A percentile compares a stretch with the other conserved stretches of the same genome.
phyloP scores from a whole-genome alignment of 2,888 invertebrate genomes.

The Nephrotoma appendiculata region DNA sequence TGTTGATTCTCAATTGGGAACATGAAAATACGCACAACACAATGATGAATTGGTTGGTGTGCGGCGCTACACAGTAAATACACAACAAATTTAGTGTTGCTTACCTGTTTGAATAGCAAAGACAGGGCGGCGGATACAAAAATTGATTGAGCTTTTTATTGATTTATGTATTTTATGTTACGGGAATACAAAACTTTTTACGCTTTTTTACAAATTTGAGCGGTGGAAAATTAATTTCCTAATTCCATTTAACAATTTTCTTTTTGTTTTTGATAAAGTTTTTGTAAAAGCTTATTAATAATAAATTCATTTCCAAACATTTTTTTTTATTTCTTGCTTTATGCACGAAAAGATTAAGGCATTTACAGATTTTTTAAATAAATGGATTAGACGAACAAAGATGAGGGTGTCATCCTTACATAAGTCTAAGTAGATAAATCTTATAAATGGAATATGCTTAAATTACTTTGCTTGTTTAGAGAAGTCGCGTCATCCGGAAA shows the following conservation, averaged over 20 bases:
- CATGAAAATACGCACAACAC: not conserved
- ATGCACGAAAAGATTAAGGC: not conserved
- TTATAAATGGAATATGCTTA: no score
- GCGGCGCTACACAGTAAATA: not conserved
- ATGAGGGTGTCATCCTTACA: not conserved
- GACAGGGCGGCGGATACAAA: not conserved
- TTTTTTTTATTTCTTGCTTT: not conserved
- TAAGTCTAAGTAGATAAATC: no score
- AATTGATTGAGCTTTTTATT: not conserved
- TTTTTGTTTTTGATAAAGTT: not conserved
- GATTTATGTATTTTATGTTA: not conserved
- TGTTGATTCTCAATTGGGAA: not conserved
- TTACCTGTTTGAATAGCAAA: not conserved
- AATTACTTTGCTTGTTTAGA: no score
- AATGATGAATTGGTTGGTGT: not conserved
- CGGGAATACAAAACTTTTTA: not conserved
- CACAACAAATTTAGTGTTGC: not conserved
- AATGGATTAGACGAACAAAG: not conserved
- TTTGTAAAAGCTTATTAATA: not conserved
- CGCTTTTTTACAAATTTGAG: not conserved
- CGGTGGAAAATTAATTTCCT: not conserved
- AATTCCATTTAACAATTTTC: not conserved
- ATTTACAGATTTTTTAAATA: not conserved
- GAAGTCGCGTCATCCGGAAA: no score
- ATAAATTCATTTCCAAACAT: not conserved